phyloP scores from a whole-genome alignment of 2,797 vertebrate species.

The Argentina silus region DNA sequence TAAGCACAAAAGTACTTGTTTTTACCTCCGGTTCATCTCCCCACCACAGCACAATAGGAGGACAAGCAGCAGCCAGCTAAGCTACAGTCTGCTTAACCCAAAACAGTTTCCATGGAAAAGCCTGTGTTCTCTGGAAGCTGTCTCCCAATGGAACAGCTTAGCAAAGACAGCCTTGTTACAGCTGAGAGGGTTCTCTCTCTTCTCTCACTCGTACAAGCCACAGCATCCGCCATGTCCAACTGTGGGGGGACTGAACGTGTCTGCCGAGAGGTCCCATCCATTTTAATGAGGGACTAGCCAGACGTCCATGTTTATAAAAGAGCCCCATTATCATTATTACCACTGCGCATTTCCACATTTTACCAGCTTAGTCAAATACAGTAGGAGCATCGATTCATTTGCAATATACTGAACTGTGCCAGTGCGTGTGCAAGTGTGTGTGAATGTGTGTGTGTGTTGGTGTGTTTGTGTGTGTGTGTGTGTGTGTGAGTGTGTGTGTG shows the following conservation, averaged over 20 bases:
- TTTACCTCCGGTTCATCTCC: conserved; percentile 2
- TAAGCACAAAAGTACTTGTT: background rate
- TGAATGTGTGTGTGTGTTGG: too few species aligned
- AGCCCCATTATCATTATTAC: conserved; percentile 59
- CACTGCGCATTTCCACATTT: conserved; percentile 40
- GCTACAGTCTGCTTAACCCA: background rate
- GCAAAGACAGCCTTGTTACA: conserved; percentile 29
- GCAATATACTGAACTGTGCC: too few species aligned
- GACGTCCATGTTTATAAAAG: conserved; percentile 54
- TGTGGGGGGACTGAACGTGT: conserved; percentile 41
- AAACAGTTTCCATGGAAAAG: conserved; percentile 49
- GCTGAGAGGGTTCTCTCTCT: conserved; percentile 27
- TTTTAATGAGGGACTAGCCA: conserved; percentile 41
- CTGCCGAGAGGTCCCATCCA: conserved; percentile 39
- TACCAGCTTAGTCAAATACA: too few species aligned
- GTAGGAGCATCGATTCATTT: too few species aligned
- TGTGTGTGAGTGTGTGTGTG: background rate
- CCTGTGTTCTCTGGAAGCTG: conserved; percentile 29
- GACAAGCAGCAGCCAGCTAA: background rate
- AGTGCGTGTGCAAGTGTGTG: too few species aligned
- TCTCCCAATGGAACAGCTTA: conserved; percentile 34
- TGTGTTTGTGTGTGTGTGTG: too few species aligned
- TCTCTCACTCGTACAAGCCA: conserved; percentile 26
- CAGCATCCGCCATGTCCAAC: conserved; percentile 39
- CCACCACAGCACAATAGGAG: background rate